Conservation (phyloP, 2,113 vertebrate genomes). For the Setophaga kirtlandii region DNA sequence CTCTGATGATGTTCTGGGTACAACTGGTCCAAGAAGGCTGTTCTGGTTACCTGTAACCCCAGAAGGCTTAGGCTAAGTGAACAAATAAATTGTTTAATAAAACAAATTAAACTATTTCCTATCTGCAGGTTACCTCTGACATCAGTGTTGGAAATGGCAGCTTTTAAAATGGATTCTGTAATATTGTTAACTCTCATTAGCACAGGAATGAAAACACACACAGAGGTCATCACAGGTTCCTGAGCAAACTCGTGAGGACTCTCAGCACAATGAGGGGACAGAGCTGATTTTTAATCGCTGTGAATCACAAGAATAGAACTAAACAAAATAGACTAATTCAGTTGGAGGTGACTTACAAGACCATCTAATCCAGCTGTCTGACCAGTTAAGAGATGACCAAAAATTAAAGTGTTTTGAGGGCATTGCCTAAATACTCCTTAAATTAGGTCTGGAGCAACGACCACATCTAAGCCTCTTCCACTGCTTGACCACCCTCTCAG, state of each 20-base stretch:
- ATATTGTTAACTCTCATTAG: background rate
- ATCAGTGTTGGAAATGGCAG: background rate
- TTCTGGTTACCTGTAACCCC: background rate
- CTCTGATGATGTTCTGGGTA: background rate
- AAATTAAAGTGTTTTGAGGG: background rate
- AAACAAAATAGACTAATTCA: background rate
- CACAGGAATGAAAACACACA: background rate
- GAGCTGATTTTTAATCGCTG: background rate
- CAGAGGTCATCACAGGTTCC: background rate
- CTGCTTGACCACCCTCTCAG: background rate
- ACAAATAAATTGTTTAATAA: background rate
- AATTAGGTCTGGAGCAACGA: background rate
- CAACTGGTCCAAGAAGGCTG: background rate
- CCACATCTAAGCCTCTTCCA: background rate
- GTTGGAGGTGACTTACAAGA: background rate
- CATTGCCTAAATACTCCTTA: background rate
- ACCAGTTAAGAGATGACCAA: background rate
- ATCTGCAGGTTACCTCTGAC: background rate
- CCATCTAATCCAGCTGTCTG: background rate
- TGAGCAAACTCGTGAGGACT: rapidly evolving
- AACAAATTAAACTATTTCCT: background rate
- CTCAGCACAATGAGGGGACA: background rate
- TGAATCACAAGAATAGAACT: background rate
- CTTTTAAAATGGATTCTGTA: background rate
- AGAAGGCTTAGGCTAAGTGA: background rate